phyloP scores from a whole-genome alignment of 2,113 vertebrate species.

The Serilophus lunatus region DNA sequence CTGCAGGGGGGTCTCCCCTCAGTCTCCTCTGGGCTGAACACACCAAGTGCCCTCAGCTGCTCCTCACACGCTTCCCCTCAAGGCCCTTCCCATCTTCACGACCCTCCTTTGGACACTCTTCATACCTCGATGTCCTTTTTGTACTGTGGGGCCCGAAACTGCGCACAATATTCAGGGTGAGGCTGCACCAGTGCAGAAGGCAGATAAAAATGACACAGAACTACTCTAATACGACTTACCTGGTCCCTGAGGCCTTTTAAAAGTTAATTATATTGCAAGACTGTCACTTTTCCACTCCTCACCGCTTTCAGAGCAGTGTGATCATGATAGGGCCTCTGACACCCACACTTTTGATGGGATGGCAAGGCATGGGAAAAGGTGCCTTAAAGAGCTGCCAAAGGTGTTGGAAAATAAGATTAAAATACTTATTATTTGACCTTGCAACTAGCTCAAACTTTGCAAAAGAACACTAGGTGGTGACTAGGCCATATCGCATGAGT shows the following conservation, averaged over 20 bases:
- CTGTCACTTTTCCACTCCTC: not conserved
- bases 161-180: rapidly evolving
- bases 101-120: not conserved
- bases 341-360: not conserved
- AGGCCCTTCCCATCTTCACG: not conserved
- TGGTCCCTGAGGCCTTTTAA: not conserved
- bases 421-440: no score
- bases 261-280: not conserved
- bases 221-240: not conserved
- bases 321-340: not conserved
- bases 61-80: not conserved
- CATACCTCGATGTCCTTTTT: not conserved
- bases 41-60: not conserved
- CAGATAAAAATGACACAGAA: no score
- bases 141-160: not conserved
- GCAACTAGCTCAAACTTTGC: not conserved
- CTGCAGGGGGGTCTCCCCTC: not conserved
- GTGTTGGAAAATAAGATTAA: not conserved
- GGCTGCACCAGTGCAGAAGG: rapidly evolving
- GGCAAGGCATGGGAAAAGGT: not conserved
- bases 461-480: conserved; percentile 1
- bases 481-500: not conserved
- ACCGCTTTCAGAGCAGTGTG: not conserved
- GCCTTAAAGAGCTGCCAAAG: not conserved
- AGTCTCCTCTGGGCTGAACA: not conserved